phyloP scores from a whole-genome alignment of 2,797 vertebrate genomes.

The Tarsius wallacei region DNA sequence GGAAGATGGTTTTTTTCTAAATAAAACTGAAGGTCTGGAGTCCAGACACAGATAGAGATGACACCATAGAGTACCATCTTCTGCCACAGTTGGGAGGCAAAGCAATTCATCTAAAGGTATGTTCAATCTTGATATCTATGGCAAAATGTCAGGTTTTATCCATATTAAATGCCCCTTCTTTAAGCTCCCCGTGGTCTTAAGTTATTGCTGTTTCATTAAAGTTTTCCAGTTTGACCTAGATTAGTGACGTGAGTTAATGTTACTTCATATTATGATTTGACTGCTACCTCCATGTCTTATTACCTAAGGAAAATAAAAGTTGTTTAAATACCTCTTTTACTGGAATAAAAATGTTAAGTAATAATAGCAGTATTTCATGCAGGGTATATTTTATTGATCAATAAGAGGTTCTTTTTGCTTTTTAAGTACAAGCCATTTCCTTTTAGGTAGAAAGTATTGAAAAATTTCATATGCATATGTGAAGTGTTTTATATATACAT shows the following conservation, averaged over 20 bases:
- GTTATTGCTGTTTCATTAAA: not conserved
- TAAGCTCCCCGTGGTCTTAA: not conserved
- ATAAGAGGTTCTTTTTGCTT: not conserved
- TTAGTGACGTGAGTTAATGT: not conserved
- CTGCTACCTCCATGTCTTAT: not conserved
- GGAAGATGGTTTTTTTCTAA: not conserved
- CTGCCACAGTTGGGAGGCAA: not conserved
- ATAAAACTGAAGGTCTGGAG: not conserved
- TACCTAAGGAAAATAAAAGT: not conserved
- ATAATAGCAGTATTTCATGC: not conserved
- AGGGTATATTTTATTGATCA: not conserved
- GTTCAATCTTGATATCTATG: not conserved
- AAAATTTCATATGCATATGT: not conserved
- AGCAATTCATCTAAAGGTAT: not conserved
- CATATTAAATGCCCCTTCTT: slow-evolving; percentile 19
- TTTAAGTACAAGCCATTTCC: not conserved
- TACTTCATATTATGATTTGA: slow-evolving; percentile 36
- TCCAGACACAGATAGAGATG: not conserved
- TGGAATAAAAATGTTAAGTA: not conserved
- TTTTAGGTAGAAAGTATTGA: slow-evolving; percentile 30
- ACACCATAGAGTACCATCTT: not conserved
- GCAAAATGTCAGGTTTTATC: not conserved
- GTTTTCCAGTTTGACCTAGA: not conserved
- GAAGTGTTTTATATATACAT: no score
- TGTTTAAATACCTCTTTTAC: slow-evolving; percentile 13